Conservation (phyloP, 1,140 invertebrate genomes). For the Leptinotarsa lineolata region DNA sequence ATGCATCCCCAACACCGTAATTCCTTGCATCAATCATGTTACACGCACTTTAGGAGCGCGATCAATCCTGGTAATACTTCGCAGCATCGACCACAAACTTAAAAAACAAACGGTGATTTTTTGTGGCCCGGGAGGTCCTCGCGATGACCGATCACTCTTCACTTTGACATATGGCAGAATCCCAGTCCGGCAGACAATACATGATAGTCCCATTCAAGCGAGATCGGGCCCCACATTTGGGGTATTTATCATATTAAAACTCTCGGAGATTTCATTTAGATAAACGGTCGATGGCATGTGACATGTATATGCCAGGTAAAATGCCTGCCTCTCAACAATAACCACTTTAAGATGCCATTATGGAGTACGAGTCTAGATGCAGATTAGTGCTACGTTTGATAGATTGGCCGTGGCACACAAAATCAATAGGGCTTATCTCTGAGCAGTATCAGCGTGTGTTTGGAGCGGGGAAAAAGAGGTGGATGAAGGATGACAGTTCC, state of each 20-base stretch:
- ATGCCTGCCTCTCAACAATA: constrained; percentile 44
- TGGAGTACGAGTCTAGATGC: constrained; percentile 28
- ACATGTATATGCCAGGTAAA: constrained; percentile 44
- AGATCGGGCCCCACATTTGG: constrained; percentile 41
- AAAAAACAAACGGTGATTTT: constrained; percentile 7
- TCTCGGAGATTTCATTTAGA: constrained; percentile 51
- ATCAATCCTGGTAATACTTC: constrained; percentile 24
- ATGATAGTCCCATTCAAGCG: constrained; percentile 30
- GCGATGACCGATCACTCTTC: constrained; percentile 53
- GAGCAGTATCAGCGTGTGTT: not conserved
- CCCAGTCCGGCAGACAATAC: constrained; percentile 44
- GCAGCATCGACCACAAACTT: constrained; percentile 17
- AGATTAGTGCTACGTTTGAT: constrained; percentile 34
- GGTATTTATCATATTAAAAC: constrained; percentile 52
- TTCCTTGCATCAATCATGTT: constrained; percentile 25
- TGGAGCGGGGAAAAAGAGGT: not conserved
- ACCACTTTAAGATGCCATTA: constrained; percentile 42
- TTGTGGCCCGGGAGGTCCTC: constrained; percentile 40
- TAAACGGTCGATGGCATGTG: constrained; percentile 46
- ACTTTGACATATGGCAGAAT: constrained; percentile 54
- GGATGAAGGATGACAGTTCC: not conserved
- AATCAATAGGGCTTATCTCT: constrained; percentile 17
- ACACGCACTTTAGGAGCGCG: constrained; percentile 23
- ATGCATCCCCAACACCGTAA: constrained; percentile 16
- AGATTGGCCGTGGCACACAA: constrained; percentile 23